Percentiles rank a stretch among this genome's conserved stretches.
phyloP scores from a whole-genome alignment of 2,797 vertebrate genomes.

The Echiichthys vipera region DNA sequence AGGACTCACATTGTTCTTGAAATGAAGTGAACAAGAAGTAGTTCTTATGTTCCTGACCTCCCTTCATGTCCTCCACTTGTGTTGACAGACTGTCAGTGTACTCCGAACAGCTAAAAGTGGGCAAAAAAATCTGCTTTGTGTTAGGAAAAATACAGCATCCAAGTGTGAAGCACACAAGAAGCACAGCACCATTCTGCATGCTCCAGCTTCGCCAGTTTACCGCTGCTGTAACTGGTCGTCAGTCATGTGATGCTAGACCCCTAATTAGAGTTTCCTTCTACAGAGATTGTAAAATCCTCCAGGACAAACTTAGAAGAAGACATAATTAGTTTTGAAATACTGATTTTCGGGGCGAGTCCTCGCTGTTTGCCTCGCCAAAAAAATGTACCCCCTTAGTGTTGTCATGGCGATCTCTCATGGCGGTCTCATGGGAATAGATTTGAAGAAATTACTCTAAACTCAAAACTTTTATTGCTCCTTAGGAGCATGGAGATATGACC shows the following conservation, averaged over 20 bases:
- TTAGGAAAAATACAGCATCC: background rate
- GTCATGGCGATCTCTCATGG: too few species aligned
- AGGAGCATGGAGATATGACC: too few species aligned
- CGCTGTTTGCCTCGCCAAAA: too few species aligned
- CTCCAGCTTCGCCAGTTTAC: background rate
- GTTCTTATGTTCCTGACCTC: background rate
- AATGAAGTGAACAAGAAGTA: constrained; percentile 17
- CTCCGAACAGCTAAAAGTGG: background rate
- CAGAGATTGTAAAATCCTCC: background rate
- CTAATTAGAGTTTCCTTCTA: background rate
- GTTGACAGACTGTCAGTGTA: background rate
- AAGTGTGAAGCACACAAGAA: background rate
- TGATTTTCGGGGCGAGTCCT: too few species aligned
- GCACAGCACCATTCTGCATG: background rate
- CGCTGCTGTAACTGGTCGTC: background rate
- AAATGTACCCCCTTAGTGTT: too few species aligned
- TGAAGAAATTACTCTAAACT: too few species aligned
- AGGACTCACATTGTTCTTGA: constrained; percentile 9
- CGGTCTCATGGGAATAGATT: too few species aligned
- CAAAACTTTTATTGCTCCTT: too few species aligned
- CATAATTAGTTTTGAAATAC: background rate
- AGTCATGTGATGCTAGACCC: background rate
- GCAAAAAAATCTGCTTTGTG: background rate
- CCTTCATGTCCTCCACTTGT: background rate
- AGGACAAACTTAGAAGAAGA: background rate